Base-by-base conservation (phyloP, 2,888 invertebrate genomes). In the Trachelus stipa region DNA sequence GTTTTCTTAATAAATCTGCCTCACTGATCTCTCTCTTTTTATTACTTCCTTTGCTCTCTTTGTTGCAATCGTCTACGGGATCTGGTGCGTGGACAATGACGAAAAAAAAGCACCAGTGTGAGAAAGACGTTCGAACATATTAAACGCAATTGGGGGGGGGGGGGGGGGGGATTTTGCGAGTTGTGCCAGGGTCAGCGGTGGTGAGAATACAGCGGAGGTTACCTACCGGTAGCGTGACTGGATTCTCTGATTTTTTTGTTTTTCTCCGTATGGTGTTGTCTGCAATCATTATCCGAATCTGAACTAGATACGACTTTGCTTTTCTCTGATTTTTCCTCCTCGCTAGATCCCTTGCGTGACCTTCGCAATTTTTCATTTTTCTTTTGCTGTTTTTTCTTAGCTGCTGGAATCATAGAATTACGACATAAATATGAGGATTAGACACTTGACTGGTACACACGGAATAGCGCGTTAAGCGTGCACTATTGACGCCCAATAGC, bases 231-330 rank as follows among this genome's bases (percentile, higher is more conserved):
- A 77, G 40, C 15, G 40, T 90, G 87, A 78, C 84, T 87, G 1
- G 88, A 82, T 33, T 90, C 90, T 76, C 87, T 87, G 11, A 79
- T 69, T 74, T 90, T 88, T 79, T 90, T 90, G 23, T 79, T 85
- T 83, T 90, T 90, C 33, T 91, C 91, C 23, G 82, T 40, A 40
- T 15, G 40, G 15, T 40, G 76, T 75, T 85, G 84, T 78, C 90
- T 91, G 40, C 86, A 86, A 11, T 90, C 90, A n/a, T 93, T 93
- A 84, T 94, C 94, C 4, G 94, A 93, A 76, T 93, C 93, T 11
- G 93, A 92, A 85, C 94, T 94, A 12, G 92, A 91, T 34, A 90
- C 91, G 81, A 92, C 93, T 88, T 93, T 93, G 86, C 94, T 94
- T 78, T 87, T 88, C 69, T 89, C 92, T 1, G 93, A 91, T 85